These are phyloP conservation scores for Linnaemya vulpina DNA, from an alignment of 2,888 invertebrate species.

Conservation along the genomic window DNA sequence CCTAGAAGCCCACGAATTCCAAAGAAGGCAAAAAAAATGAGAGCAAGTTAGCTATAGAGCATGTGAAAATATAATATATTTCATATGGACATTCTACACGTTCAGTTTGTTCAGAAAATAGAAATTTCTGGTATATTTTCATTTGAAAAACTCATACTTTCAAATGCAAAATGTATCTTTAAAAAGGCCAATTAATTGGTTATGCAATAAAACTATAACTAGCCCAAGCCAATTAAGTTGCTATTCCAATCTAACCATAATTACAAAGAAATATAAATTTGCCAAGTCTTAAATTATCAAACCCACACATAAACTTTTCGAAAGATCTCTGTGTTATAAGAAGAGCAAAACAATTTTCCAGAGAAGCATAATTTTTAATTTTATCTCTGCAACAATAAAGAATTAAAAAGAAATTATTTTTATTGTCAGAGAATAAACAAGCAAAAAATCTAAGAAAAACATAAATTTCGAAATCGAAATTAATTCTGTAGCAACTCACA, in stretches of 20 bases:
- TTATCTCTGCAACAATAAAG: constrained; percentile 14
- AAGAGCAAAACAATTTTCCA: constrained; percentile 15
- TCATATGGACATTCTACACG: too few species aligned
- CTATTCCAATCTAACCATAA: not conserved
- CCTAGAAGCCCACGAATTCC: too few species aligned
- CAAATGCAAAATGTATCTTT: too few species aligned
- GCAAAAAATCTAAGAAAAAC: constrained; percentile 2
- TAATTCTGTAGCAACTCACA: not conserved
- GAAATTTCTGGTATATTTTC: too few species aligned
- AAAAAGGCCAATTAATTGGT: not conserved
- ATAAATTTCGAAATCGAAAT: constrained; percentile 35
- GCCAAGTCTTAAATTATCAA: constrained; percentile 5
- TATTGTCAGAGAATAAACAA: not conserved
- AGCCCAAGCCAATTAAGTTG: not conserved
- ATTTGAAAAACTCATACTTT: not conserved
- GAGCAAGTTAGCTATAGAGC: too few species aligned
- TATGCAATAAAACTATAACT: not conserved
- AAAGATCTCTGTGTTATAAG: not conserved
- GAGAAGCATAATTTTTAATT: constrained; percentile 42
- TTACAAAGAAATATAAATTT: constrained; percentile 29
- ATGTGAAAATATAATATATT: too few species aligned
- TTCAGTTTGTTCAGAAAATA: too few species aligned
- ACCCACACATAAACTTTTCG: constrained; percentile 12
- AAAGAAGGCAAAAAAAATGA: too few species aligned
- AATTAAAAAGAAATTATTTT: constrained; percentile 15